A percentile compares a stretch with the other conserved stretches of the same genome.
These are phyloP conservation scores for Glandiceps talaboti DNA, from an alignment of 53 echinoderm and acorn worm genomes.

Conservation along the genomic window DNA sequence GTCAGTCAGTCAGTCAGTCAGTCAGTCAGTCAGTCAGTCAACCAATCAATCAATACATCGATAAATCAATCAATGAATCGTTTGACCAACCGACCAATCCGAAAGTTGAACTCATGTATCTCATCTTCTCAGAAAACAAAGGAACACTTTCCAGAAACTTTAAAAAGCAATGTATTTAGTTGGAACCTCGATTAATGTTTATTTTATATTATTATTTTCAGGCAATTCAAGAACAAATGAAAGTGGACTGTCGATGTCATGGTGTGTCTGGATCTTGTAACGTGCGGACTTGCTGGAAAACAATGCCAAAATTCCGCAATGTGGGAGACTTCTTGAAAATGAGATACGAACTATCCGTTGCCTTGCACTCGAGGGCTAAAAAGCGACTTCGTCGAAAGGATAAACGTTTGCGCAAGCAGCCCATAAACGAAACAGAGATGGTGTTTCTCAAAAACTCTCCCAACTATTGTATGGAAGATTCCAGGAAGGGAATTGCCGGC, in stretches of 20 bases:
- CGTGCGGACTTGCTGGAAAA: slow-evolving; percentile 80
- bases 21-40: too few species aligned
- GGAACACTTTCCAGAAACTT: too few species aligned
- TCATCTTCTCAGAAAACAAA: too few species aligned
- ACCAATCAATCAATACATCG: too few species aligned
- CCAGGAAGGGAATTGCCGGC: slow-evolving; percentile 49
- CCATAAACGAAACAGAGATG: slow-evolving; percentile 14
- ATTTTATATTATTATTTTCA: too few species aligned
- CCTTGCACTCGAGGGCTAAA: slow-evolving; percentile 37
- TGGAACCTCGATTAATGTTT: too few species aligned
- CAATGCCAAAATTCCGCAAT: slow-evolving; percentile 54
- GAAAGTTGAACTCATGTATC: too few species aligned
- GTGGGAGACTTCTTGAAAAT: slow-evolving; percentile 62
- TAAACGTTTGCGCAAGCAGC: not conserved
- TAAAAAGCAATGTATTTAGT: too few species aligned
- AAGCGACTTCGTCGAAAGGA: slow-evolving; percentile 58
- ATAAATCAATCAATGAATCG: too few species aligned
- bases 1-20: too few species aligned
- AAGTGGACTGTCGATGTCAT: slow-evolving; percentile 61
- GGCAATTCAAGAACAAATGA: slow-evolving; percentile 51
- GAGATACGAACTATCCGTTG: slow-evolving; percentile 40
- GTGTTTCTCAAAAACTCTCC: slow-evolving; percentile 59
- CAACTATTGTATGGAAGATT: slow-evolving; percentile 42
- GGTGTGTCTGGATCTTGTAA: slow-evolving; percentile 66
- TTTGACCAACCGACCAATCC: too few species aligned